Base-by-base conservation (phyloP, 2,888 invertebrate species). In the Brachypterus glaber region DNA sequence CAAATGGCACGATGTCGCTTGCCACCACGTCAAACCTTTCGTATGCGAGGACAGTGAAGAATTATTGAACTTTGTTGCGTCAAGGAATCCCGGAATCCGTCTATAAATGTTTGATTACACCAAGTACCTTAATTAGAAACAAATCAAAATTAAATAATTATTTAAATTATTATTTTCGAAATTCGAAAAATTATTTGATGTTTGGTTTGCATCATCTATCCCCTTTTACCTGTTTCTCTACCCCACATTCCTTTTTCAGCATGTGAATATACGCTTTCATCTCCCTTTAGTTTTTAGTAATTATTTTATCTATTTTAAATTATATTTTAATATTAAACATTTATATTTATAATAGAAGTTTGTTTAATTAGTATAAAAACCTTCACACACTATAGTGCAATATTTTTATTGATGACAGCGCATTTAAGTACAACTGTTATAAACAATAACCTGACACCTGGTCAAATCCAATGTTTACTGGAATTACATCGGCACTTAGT, bases 31-130 rank as follows among this genome's bases (percentile, higher is more conserved):
- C 49, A 86, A 87, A 67, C 85, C 86, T 16, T 85, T 86, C 71
- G 86, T 90, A 17, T 90, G 90, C 63, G 90, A 90, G 66, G 90
- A 90, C 71, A 87, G 86, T 62, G 89, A 89, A 57, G 87, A 88
- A 63, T 74, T 90, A 13, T 73, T 90, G 58, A 87, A 87, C 73
- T 90, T 89, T 65, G 90, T 90, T 41, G 82, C 87, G 57, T 87
- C 87, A 39, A 82, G 89, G 63, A 90, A 90, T 69, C 85, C 87
- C 33, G 80, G 81, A 58, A 77, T 86, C 54, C 85, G 88, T 63
- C 73, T 88, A 54, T 87, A 76, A 73, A 51, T 37, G 24, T 9
- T 14, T 31, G 11, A 4, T 16, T 13, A 31, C 11, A 9, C 8
- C 11, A 35, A 29, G 17, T 35, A 35, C 27, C 14, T 35, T 33